These are phyloP conservation scores for Pararge aegeria DNA, from an alignment of 1,140 invertebrate genomes.

Conservation along the genomic window DNA sequence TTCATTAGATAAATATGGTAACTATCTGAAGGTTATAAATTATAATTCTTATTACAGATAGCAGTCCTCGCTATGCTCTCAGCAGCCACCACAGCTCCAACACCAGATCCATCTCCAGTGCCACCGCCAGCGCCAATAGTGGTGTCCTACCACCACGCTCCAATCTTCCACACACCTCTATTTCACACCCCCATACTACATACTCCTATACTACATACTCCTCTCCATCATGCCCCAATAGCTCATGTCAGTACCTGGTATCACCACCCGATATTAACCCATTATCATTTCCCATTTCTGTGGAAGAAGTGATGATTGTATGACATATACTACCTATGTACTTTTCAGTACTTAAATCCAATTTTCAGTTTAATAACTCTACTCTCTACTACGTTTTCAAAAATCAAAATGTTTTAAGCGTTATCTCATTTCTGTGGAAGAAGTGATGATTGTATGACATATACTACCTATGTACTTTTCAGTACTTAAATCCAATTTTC, in stretches of 20 bases:
- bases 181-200: conserved; percentile 14
- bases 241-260: not conserved
- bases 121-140: conserved; percentile 16
- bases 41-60: not conserved
- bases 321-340: too few species aligned
- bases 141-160: conserved; percentile 25
- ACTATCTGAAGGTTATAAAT: not conserved
- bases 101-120: too few species aligned
- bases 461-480: too few species aligned
- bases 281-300: not conserved
- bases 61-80: not conserved
- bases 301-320: not conserved
- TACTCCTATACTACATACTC: conserved; percentile 35
- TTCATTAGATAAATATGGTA: too few species aligned
- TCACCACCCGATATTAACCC: conserved; percentile 29
- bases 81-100: not conserved
- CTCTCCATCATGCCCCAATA: conserved; percentile 34
- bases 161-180: conserved; percentile 20
- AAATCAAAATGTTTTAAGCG: too few species aligned
- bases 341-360: not conserved
- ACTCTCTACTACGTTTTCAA: too few species aligned
- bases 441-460: too few species aligned
- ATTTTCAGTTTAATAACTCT: too few species aligned
- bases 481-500: too few species aligned
- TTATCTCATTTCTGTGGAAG: not conserved